Conservation (phyloP, 2,888 invertebrate genomes). For the Cremastobaeus sp. region DNA sequence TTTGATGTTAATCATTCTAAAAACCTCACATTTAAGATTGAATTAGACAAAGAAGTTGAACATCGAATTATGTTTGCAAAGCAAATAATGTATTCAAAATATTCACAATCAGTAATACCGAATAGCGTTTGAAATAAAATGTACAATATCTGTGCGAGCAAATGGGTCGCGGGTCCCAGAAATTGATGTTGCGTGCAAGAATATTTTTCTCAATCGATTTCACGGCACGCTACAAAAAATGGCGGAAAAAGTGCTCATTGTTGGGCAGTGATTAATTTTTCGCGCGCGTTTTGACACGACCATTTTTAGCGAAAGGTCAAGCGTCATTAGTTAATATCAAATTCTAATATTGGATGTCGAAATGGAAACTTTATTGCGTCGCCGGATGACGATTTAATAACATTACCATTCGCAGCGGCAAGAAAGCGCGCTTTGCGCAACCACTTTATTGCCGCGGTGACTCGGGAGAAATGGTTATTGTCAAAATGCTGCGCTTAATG, state of each 20-base stretch:
- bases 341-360: conserved; percentile 32
- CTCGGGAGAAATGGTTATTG: conserved; percentile 10
- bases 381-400: conserved; percentile 29
- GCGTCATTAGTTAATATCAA: conserved; percentile 27
- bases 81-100: no score
- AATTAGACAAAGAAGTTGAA: no score
- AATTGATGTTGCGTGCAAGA: background rate
- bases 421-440: conserved; percentile 13
- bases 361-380: conserved; percentile 22
- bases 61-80: no score
- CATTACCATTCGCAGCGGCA: conserved; percentile 10
- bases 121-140: no score
- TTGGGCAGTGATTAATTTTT: conserved; percentile 7
- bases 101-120: no score
- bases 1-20: no score
- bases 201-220: background rate
- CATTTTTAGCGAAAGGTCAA: conserved; percentile 36
- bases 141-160: no score
- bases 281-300: conserved; percentile 23
- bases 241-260: conserved; percentile 4
- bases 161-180: no score
- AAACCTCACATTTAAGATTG: no score
- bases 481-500: conserved; percentile 19
- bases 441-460: conserved; percentile 1
- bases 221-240: background rate